Percentiles rank a stretch among this genome's conserved stretches.
phyloP scores from a whole-genome alignment of 2,797 vertebrate species.

The Gambelia wislizenii region DNA sequence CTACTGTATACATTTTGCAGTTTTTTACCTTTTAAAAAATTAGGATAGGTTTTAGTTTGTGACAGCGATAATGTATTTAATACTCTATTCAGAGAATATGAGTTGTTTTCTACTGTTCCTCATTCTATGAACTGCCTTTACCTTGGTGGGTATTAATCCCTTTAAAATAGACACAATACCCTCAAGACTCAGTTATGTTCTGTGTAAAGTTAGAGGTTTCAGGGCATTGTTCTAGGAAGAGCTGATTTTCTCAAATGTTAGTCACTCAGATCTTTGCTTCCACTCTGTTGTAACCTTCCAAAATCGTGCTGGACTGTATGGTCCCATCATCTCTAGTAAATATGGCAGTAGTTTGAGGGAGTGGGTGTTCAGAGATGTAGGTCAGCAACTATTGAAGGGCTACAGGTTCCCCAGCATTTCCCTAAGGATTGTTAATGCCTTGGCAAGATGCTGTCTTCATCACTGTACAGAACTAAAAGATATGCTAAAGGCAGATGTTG shows the following conservation, averaged over 20 bases:
- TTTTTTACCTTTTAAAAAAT: no score
- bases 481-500: not conserved
- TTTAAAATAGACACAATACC: no score
- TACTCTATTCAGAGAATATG: no score
- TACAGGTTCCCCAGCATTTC: not conserved
- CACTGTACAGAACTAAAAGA: not conserved
- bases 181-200: no score
- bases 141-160: no score
- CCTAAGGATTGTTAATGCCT: not conserved
- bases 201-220: no score
- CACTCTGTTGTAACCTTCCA: no score
- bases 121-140: not conserved
- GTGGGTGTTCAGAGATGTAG: not conserved
- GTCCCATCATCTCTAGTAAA: not conserved
- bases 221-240: no score
- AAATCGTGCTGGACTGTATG: no score
- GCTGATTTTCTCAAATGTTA: no score
- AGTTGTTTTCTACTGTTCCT: not conserved
- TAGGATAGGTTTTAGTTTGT: not conserved
- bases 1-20: no score
- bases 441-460: not conserved
- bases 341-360: not conserved
- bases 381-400: not conserved
- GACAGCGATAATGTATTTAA: not conserved
- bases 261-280: no score